A percentile compares a stretch with the other conserved stretches of the same genome.
Evolutionary conservation across 2,113 vertebrate genomes (phyloP).

Genomic region (Rhizomys pruinosus): DNA sequence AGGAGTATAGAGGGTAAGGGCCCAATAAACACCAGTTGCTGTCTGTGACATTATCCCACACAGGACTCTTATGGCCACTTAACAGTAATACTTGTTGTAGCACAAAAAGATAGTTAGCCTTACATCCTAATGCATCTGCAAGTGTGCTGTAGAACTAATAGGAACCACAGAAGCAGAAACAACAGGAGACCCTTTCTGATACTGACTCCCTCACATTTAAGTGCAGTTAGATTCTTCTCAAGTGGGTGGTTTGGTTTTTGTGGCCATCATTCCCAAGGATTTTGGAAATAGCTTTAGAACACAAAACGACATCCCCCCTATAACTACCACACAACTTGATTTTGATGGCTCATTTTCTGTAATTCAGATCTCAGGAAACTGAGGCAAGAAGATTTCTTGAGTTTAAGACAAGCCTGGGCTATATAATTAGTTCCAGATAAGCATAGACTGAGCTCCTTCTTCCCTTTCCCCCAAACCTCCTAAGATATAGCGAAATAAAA

Average conservation of each 20-base stretch:
- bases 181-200: neutral
- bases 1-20: neutral
- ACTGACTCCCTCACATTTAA: neutral
- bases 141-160: neutral
- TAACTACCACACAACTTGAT: neutral
- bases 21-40: neutral
- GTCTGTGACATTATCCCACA: neutral
- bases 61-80: neutral
- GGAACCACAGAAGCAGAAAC: neutral
- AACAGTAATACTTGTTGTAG: neutral
- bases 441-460: neutral
- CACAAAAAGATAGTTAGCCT: conserved; percentile 27
- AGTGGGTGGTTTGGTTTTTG: conserved; percentile 24
- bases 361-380: neutral
- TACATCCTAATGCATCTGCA: conserved; percentile 7
- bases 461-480: neutral
- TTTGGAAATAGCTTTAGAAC: conserved; percentile 11
- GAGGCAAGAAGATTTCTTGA: neutral
- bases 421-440: neutral
- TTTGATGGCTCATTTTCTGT: neutral
- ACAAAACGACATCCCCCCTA: neutral
- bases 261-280: conserved; percentile 9
- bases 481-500: conserved; percentile 23
- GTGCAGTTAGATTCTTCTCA: neutral
- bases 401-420: neutral